Percentiles rank a stretch among this genome's conserved stretches.
phyloP scores from a whole-genome alignment of 2,113 vertebrate species.

The Dromaius novaehollandiae region DNA sequence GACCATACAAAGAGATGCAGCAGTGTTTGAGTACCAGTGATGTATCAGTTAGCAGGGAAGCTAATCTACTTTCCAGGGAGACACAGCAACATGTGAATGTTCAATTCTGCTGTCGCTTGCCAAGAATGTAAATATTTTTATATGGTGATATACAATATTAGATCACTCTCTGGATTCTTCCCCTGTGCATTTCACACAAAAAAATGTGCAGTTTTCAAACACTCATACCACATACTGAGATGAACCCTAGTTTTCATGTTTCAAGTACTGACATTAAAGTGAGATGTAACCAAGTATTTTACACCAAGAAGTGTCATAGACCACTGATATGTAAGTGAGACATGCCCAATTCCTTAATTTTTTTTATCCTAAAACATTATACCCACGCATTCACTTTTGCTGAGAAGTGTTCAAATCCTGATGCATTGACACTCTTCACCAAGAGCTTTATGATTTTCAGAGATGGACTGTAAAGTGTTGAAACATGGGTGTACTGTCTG shows the following conservation, averaged over 20 bases:
- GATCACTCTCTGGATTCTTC: neutral
- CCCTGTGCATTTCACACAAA: neutral
- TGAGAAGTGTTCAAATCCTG: neutral
- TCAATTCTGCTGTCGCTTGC: neutral
- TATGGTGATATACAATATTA: neutral
- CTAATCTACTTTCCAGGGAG: neutral
- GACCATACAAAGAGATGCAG: neutral
- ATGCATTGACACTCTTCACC: neutral
- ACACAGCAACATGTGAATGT: neutral
- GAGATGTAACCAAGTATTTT: neutral
- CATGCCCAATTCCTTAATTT: neutral
- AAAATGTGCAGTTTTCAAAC: neutral
- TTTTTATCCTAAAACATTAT: neutral
- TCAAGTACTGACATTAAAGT: neutral
- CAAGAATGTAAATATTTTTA: constrained; percentile 32
- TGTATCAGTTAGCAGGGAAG: neutral
- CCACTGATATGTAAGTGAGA: neutral
- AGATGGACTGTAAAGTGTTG: neutral
- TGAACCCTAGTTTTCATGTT: neutral
- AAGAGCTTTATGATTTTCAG: neutral
- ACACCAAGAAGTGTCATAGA: neutral
- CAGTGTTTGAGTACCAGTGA: neutral
- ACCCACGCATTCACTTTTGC: neutral
- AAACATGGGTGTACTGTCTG: neutral
- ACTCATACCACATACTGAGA: neutral